Evolutionary conservation across 2,888 invertebrate genomes (phyloP), one percentile per base, ranked within the genome.

Genomic region (Clivina fossor): DNA sequence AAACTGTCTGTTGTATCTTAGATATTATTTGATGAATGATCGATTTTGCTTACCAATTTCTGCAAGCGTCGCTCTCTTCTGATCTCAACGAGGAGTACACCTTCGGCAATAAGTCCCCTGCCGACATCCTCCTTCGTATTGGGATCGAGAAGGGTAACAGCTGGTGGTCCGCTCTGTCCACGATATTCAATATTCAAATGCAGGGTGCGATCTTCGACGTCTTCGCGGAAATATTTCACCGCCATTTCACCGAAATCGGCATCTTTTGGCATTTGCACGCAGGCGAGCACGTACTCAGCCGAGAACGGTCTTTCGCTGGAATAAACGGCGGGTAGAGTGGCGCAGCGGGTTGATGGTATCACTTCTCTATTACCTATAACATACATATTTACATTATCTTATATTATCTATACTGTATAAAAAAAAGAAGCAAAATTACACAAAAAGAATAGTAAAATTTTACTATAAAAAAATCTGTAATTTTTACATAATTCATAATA

Each of bases 141-240:
- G 55, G 80, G 78, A 62, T 83, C 75, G 57, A 80, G 77, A 58
- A 81, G 76, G 0, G 81, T 80, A 40, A 82, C 83, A 3, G 77
- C 74, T 1, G 81, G 73, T 22, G 82, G 80, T n/a, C 76, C 58
- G 64, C 78, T 79, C n/a, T 37, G 60, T 13, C 76, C 74, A 61
- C 83, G 85, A 66, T 86, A 86, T 72, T 97, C 96, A 26, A 90
- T 80, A 69, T 95, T 96, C 58, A 96, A 75, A 57, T 89, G 76
- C 55, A 95, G 76, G 66, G 87, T 86, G 68, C 85, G 85, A 69
- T 89, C 88, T 61, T 85, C 77, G 4, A 82, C 76, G 56, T 85
- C 85, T 58, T 79, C 77, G 62, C 76, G 73, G 48, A 79, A 66
- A 56, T 68, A 72, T 53, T 69, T 69, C 16, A 82, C 77, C 0